Evolutionary conservation across 2,888 invertebrate species (phyloP).

Genomic region (Azorinus chamasolen): DNA sequence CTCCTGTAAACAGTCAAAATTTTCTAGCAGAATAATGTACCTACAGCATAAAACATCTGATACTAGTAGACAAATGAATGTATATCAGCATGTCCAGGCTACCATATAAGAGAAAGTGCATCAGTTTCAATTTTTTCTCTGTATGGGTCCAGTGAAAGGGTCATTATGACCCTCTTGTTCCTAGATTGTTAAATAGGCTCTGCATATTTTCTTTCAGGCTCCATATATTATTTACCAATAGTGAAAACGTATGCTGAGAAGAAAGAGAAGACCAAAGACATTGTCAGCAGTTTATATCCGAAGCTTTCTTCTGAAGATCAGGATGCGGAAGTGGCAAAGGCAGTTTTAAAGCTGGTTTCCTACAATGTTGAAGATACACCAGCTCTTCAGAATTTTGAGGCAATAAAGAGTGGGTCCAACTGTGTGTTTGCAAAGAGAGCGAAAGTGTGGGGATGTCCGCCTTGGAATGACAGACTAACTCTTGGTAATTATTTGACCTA

Average conservation of each 20-base stretch:
- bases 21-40: no score
- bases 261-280: conserved; percentile 66
- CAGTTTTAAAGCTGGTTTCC: conserved; percentile 66
- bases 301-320: conserved; percentile 56
- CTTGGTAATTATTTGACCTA: conserved; percentile 74
- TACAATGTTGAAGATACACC: conserved; percentile 68
- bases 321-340: conserved; percentile 45
- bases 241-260: neutral
- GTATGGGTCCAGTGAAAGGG: no score
- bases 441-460: conserved; percentile 75
- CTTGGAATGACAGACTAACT: conserved; percentile 70
- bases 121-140: no score
- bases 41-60: no score
- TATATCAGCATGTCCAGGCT: no score
- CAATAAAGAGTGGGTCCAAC: conserved; percentile 73
- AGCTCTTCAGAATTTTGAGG: conserved; percentile 69
- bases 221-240: no score
- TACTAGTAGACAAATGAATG: no score
- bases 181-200: no score
- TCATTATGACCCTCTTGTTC: no score
- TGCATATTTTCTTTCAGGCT: no score
- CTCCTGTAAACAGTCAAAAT: no score
- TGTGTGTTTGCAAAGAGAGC: conserved; percentile 81
- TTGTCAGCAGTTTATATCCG: conserved; percentile 55
- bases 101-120: no score